These are phyloP conservation scores for Eupsittula cactorum DNA, from an alignment of 2,113 vertebrate species.

Conservation along the genomic window DNA sequence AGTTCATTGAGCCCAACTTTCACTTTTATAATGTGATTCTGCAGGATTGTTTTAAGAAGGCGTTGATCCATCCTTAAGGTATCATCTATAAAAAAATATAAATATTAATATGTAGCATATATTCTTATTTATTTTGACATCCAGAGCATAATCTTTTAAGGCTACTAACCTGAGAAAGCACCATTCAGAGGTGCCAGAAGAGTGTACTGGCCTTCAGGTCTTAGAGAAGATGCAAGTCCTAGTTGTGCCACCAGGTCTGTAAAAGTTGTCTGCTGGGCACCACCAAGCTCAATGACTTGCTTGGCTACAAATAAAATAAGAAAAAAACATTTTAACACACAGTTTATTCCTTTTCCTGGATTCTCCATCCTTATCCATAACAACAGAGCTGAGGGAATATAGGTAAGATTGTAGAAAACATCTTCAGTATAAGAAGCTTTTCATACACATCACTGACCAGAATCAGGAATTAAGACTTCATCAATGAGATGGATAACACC, in stretches of 20 bases:
- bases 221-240: conserved; percentile 83
- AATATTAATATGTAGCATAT: neutral
- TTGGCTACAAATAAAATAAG: conserved; percentile 81
- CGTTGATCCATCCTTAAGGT: conserved; percentile 90
- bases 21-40: conserved; percentile 91
- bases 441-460: conserved; percentile 79
- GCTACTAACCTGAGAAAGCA: conserved; percentile 87
- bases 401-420: neutral
- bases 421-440: neutral
- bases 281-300: conserved; percentile 90
- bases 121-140: neutral
- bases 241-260: conserved; percentile 87
- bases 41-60: conserved; percentile 84
- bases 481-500: conserved; percentile 95
- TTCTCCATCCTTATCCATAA: neutral
- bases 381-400: neutral
- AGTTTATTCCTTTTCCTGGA: neutral
- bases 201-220: conserved; percentile 85
- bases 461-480: conserved; percentile 91
- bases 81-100: conserved; percentile 79
- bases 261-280: conserved; percentile 86
- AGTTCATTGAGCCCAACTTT: conserved; percentile 88
- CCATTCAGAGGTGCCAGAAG: conserved; percentile 87
- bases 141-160: neutral
- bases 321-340: neutral